Evolutionary conservation across 2,888 invertebrate species (phyloP).

Genomic region (Trachelus stipa): DNA sequence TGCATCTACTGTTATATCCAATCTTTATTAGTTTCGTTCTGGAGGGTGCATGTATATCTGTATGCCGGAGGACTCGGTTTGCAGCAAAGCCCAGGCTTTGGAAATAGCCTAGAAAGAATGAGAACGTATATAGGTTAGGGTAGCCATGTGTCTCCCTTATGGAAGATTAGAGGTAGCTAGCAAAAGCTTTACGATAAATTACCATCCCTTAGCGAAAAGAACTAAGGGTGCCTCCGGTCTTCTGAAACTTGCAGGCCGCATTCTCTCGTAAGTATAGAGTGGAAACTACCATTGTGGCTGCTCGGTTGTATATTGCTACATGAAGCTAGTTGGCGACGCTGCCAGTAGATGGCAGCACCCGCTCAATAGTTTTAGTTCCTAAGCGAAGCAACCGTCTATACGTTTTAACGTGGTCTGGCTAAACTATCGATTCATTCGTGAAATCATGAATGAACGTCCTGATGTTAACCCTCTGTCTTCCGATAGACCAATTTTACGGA

Average conservation of each 20-base stretch:
- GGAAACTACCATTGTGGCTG: not conserved
- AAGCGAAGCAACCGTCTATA: not conserved
- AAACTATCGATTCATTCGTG: constrained; percentile 42
- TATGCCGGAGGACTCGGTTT: not conserved
- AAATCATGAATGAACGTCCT: constrained; percentile 49
- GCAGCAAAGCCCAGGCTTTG: not conserved
- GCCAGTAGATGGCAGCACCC: not conserved
- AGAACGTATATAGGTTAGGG: not conserved
- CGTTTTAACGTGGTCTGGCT: not conserved
- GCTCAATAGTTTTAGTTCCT: not conserved
- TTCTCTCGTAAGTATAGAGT: not conserved
- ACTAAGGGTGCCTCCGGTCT: not conserved
- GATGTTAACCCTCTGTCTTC: not conserved
- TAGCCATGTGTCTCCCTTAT: not conserved
- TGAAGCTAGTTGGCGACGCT: not conserved
- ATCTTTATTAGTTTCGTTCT: not conserved
- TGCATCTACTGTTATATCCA: not conserved
- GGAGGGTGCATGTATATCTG: not conserved
- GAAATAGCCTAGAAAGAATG: not conserved
- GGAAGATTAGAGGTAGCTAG: not conserved
- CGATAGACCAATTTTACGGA: not conserved
- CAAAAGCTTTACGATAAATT: not conserved
- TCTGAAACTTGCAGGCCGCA: not conserved
- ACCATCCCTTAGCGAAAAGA: not conserved
- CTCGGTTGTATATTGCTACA: not conserved